These are phyloP conservation scores for Tachycineta bicolor DNA, from an alignment of 2,113 vertebrate genomes.

Conservation along the genomic window DNA sequence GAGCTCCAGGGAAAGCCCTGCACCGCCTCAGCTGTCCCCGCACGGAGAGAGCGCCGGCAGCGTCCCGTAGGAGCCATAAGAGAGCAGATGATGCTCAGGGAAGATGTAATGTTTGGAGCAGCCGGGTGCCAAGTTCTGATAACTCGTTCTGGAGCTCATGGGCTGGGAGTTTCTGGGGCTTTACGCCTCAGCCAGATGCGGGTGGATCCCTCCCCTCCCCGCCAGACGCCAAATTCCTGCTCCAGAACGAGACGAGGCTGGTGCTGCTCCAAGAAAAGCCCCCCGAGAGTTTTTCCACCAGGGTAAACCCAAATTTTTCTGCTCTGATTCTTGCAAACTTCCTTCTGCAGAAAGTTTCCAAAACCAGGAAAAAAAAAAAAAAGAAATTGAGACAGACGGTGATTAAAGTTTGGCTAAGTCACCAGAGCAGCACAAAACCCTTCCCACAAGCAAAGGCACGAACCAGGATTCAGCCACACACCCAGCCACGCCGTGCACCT, in stretches of 20 bases:
- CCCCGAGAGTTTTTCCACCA: neutral
- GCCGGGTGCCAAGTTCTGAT: neutral
- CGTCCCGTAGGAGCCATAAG: neutral
- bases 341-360: neutral
- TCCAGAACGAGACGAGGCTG: neutral
- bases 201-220: slow-evolving; percentile 23
- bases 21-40: neutral
- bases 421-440: neutral
- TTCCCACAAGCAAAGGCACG: neutral
- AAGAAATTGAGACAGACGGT: accelerated
- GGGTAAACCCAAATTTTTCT: neutral
- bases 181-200: neutral
- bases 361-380: neutral
- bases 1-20: neutral
- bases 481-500: neutral
- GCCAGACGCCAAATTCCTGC: slow-evolving; percentile 3
- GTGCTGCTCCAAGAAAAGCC: neutral
- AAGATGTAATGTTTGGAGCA: slow-evolving; percentile 28
- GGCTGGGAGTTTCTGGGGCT: neutral
- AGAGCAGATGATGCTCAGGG: neutral
- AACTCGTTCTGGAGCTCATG: neutral
- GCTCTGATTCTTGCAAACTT: neutral
- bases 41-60: neutral
- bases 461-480: neutral
- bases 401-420: neutral